A percentile compares a stretch with the other conserved stretches of the same genome.
Conservation (phyloP, 2,888 invertebrate genomes). For the Salpingus planirostris region DNA sequence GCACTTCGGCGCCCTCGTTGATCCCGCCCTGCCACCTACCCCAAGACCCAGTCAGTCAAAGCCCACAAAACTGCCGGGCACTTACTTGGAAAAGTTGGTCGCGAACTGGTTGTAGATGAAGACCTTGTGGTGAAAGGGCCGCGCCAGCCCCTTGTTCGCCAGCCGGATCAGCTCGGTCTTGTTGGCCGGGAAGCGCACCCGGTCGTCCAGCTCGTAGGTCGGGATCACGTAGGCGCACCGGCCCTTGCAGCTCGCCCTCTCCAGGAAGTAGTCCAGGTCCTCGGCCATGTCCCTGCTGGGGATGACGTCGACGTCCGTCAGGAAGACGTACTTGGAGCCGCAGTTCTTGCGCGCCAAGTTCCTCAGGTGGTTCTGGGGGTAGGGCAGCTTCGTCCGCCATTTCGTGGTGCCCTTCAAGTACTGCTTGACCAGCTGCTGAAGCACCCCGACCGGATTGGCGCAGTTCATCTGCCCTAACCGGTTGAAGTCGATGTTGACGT, state of each 20-base stretch:
- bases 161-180: constrained; percentile 69
- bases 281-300: constrained; percentile 67
- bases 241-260: constrained; percentile 44
- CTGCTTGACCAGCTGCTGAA: constrained; percentile 49
- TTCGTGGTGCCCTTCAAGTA: constrained; percentile 14
- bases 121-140: constrained; percentile 85
- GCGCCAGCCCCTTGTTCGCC: constrained; percentile 68
- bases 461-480: constrained; percentile 49
- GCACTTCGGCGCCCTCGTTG: constrained; percentile 53
- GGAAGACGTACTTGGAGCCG: constrained; percentile 68
- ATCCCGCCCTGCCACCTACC: constrained; percentile 52
- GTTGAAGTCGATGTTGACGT: constrained; percentile 30
- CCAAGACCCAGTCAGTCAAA: not conserved
- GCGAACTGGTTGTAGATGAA: constrained; percentile 89
- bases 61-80: constrained; percentile 6
- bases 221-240: constrained; percentile 83
- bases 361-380: constrained; percentile 83
- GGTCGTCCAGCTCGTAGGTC: constrained; percentile 76
- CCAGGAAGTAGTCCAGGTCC: constrained; percentile 60
- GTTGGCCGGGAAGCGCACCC: constrained; percentile 70
- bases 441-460: constrained; percentile 55
- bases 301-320: constrained; percentile 83
- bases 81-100: constrained; percentile 79
- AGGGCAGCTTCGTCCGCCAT: constrained; percentile 68
- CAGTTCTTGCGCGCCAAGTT: constrained; percentile 82